Evolutionary conservation across 2,888 invertebrate species (phyloP).

Genomic region (Oscheius sp.): DNA sequence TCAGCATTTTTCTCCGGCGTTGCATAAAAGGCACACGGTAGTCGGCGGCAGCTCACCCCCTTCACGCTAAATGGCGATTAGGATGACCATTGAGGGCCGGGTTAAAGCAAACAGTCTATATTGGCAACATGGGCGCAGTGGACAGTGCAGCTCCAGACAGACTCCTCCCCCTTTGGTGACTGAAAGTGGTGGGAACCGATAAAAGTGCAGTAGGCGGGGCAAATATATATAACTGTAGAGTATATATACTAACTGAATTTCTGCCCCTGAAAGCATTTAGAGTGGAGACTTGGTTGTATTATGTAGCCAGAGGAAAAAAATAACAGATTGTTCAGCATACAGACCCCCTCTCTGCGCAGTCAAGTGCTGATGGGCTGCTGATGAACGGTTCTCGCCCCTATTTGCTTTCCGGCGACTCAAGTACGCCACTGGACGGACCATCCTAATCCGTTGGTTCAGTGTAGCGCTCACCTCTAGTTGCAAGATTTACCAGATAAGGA

Average conservation of each 20-base stretch:
- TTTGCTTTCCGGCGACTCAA: conserved; percentile 30
- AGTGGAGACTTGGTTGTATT: not conserved
- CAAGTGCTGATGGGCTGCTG: conserved; percentile 30
- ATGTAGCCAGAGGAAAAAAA: not conserved
- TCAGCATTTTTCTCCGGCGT: not conserved
- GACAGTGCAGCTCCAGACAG: conserved; percentile 31
- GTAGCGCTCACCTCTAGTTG: conserved; percentile 1
- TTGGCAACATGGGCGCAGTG: conserved; percentile 27
- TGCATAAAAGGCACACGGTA: not conserved
- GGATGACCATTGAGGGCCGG: not conserved
- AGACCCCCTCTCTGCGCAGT: conserved; percentile 19
- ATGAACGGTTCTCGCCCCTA: conserved; percentile 29
- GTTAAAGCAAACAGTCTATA: conserved; percentile 18
- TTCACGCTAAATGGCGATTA: not conserved
- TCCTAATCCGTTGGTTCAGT: conserved; percentile 26
- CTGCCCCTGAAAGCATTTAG: not conserved
- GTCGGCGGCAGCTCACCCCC: not conserved
- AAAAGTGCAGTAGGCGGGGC: conserved; percentile 28
- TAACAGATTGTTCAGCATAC: conserved; percentile 19
- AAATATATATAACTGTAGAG: not conserved
- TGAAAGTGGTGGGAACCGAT: conserved; percentile 20
- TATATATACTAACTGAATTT: not conserved
- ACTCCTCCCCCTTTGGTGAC: conserved; percentile 25
- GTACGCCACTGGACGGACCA: conserved; percentile 26
- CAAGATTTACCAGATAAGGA: conserved; percentile 22